Evolutionary conservation across 2,888 invertebrate species (phyloP).

Genomic region (Chloromyia formosa): DNA sequence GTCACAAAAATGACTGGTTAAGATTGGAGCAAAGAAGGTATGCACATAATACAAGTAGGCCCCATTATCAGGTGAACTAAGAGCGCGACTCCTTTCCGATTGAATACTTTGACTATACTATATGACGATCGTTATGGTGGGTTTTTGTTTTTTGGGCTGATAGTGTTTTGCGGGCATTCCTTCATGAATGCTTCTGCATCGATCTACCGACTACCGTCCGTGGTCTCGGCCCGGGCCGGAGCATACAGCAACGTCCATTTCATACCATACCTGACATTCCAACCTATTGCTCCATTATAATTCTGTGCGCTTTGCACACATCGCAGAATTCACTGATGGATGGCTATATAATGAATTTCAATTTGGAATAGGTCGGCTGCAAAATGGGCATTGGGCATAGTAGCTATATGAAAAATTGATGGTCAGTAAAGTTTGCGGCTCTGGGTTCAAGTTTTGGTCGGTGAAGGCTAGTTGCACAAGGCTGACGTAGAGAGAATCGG

Average conservation of each 20-base stretch:
- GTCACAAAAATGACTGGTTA: conserved; percentile 6
- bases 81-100: background rate
- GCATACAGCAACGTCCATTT: background rate
- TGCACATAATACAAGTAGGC: background rate
- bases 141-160: conserved; percentile 9
- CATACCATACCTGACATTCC: conserved; percentile 29
- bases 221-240: background rate
- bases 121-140: too few species aligned
- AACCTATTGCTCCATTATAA: conserved; percentile 31
- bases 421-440: background rate
- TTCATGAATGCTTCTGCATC: conserved; percentile 16
- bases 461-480: too few species aligned
- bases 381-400: too few species aligned
- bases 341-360: conserved; percentile 39
- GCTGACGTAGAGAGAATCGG: too few species aligned
- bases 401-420: background rate
- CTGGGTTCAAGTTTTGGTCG: background rate
- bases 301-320: conserved; percentile 25
- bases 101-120: too few species aligned
- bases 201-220: background rate
- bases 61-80: background rate
- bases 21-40: conserved; percentile 1
- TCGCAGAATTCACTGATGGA: conserved; percentile 35
- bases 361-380: conserved; percentile 30
- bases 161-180: conserved; percentile 30